Base-by-base conservation (phyloP, 2,888 invertebrate species). In the Oscheius sp. region DNA sequence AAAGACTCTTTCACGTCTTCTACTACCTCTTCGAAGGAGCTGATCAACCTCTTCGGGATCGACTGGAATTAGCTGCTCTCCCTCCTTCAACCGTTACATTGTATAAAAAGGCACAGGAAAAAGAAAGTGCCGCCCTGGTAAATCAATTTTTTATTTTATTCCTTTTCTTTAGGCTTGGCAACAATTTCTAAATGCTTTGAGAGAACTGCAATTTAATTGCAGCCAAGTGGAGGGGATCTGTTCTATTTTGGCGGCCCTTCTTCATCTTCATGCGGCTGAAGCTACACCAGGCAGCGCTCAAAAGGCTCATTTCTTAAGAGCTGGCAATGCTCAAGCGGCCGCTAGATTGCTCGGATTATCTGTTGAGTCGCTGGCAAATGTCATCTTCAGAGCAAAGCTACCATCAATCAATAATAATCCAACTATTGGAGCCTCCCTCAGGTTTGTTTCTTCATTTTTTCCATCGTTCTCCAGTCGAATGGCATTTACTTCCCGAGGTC, bases 181-280 rank as follows among this genome's bases (percentile, higher is more conserved):
- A 47, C 91, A 92, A 66, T 90, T 95, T 47, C 90, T 91, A 73
- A 91, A 91, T 50, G 91, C 94, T 9, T 90, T 96, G 83, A 90
- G 91, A 69, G 88, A 90, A 63, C 88, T 96, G 24, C 91, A 91
- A 0, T 90, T 95, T 28, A 90, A 91, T 0, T 91, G 92, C 47
- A 89, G 90, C 20, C 94, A 95, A 74, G 91, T 92, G 80, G 91
- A 92, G 85, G 91, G 92, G 0, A 90, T 96, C 59, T 94, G 93
- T 92, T 90, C 91, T 81, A 91, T 94, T 45, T 88, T 96, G 80
- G 94, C 94, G 0, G 93, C 95, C n/a, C 92, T 96, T 68, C 93
- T 94, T 86, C 96, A 97, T 88, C 88, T 97, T 73, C 62, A 62
- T 28, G 62, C 67, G 14, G 71, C 71, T 17, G 71, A 61, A 17